Percentiles rank a stretch among this genome's conserved stretches.
Conservation (phyloP, 2,797 vertebrate genomes). For the Falco concolor region DNA sequence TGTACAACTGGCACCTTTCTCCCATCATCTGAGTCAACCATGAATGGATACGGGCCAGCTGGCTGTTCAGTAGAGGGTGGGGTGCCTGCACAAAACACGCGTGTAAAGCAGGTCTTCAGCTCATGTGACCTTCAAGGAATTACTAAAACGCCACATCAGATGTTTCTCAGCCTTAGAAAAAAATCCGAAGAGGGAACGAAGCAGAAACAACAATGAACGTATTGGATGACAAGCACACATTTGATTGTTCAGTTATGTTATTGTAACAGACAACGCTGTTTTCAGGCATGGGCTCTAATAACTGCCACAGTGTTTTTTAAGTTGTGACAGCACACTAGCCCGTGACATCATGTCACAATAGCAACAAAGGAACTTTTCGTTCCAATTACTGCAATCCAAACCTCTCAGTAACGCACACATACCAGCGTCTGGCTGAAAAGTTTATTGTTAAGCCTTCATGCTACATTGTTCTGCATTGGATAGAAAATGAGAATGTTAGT, state of each 20-base stretch:
- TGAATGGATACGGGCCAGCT: constrained; percentile 82
- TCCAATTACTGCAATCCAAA: not conserved
- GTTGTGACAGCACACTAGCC: not conserved
- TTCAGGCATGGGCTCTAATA: not conserved
- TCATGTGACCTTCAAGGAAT: not conserved
- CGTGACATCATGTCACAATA: not conserved
- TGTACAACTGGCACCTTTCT: constrained; percentile 88
- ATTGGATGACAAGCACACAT: not conserved
- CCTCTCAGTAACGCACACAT: not conserved
- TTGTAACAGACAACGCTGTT: not conserved
- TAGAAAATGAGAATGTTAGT: not conserved
- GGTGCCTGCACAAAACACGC: constrained; percentile 66
- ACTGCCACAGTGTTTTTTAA: not conserved
- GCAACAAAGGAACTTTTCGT: constrained; percentile 23
- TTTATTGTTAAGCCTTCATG: not conserved
- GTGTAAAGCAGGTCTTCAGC: not conserved
- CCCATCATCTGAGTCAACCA: constrained; percentile 80
- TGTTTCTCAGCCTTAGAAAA: not conserved
- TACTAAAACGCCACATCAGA: not conserved
- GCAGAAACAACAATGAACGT: not conserved
- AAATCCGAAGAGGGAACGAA: not conserved
- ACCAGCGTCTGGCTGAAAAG: not conserved
- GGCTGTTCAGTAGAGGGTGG: constrained; percentile 83
- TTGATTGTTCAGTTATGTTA: not conserved
- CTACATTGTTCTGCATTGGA: not conserved